Evolutionary conservation across 2,888 invertebrate genomes (phyloP).

Genomic region (Heliconius aoede): DNA sequence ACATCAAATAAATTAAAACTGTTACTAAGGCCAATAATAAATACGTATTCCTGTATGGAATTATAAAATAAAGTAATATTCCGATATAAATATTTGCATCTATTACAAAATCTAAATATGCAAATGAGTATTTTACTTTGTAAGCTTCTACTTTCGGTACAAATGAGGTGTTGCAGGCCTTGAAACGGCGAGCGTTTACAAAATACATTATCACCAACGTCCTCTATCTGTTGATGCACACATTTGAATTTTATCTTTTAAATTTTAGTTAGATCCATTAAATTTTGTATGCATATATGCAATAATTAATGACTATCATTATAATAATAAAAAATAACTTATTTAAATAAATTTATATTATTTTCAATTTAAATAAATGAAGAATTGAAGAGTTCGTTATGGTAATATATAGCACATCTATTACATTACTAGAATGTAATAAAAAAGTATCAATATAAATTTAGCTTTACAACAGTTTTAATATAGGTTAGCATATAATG

Average conservation of each 20-base stretch:
- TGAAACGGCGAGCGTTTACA: slow-evolving; percentile 68
- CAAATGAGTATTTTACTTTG: slow-evolving; percentile 68
- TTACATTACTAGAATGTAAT: too few relatives aligned
- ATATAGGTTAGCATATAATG: too few relatives aligned
- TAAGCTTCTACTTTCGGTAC: slow-evolving; percentile 72
- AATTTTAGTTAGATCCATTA: slow-evolving; percentile 13
- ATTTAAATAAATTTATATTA: neutral
- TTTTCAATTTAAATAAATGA: neutral
- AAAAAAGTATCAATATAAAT: too few relatives aligned
- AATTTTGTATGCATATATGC: slow-evolving; percentile 10
- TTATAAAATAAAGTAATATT: slow-evolving; percentile 30
- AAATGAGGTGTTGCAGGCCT: slow-evolving; percentile 75
- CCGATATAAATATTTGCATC: slow-evolving; percentile 47
- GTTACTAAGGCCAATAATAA: too few relatives aligned
- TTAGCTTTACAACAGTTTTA: too few relatives aligned
- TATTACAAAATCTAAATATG: slow-evolving; percentile 49
- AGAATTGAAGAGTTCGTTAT: too few relatives aligned
- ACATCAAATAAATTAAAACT: neutral
- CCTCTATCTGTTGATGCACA: slow-evolving; percentile 54
- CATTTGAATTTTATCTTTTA: slow-evolving; percentile 56
- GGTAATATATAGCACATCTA: too few relatives aligned
- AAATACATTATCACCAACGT: slow-evolving; percentile 59
- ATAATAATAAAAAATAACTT: slow-evolving; percentile 1
- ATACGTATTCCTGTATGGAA: neutral
- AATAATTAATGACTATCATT: neutral